Evolutionary conservation across 2,888 invertebrate genomes (phyloP), one percentile per base, ranked within the genome.

Genomic region (Adela reaumurella): DNA sequence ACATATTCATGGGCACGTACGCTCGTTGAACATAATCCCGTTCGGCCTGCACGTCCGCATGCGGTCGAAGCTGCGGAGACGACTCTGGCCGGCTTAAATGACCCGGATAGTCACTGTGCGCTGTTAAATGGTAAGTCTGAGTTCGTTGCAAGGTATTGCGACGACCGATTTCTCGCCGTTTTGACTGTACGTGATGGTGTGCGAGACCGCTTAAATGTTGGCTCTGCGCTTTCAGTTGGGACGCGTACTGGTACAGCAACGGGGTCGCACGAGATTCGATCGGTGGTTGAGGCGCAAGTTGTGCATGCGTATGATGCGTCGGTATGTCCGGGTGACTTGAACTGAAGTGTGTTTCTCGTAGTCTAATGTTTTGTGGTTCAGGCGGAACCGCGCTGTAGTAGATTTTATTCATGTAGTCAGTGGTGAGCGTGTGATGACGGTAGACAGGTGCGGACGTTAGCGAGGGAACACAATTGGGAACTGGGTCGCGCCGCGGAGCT

Each of bases 271-370:
- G 63, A 53, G 68, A 61, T 14, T 69, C 65, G 59, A 72, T 73
- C 24, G 59, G 62, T 28, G 42, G 16, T 5, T 49, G 45, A 16
- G 62, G 69, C 6, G 62, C 55, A 17, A 64, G 64, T 49, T 69
- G 69, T 11, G 66, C 65, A 51, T 74, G 76, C 19, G 60, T 64
- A 48, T 74, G 73, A 56, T 74, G 68, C 11, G 70, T 70, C 2
- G 77, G 65, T 47, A 80, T 78, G 55, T 80, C 80, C 19, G 80
- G 80, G 55, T 80, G 80, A 59, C 80, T 79, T 4, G 78, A 77
- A 55, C 80, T 80, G 53, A 80, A 80, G 54, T 80, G 79, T 10
- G 78, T 77, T 57, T 80, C 80, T 53, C 74, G 58, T 54, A 76
- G 57, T n/a, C n/a, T n/a, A n/a, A 73, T 74, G 62, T 67, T 71